Evolutionary conservation across 2,888 invertebrate species (phyloP).

Genomic region (Cantharis nigra): DNA sequence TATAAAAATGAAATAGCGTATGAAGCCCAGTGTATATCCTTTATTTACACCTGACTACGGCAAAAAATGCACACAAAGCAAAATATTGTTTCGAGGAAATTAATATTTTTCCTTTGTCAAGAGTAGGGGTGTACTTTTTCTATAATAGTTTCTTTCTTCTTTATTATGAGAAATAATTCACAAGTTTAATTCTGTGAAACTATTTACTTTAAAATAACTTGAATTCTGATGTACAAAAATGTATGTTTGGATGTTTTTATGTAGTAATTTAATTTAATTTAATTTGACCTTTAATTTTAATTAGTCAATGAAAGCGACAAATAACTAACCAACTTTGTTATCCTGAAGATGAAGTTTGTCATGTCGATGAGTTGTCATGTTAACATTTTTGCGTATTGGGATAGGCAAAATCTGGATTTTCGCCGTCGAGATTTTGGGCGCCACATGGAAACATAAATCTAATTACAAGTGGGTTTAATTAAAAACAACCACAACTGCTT

Average conservation of each 20-base stretch:
- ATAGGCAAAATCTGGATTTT: background rate
- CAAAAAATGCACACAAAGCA: background rate
- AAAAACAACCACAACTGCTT: background rate
- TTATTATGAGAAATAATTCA: too few species aligned
- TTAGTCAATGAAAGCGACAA: background rate
- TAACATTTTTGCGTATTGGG: background rate
- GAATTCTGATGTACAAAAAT: background rate
- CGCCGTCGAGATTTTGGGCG: background rate
- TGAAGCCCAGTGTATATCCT: background rate
- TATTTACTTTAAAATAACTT: background rate
- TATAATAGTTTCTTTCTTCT: too few species aligned
- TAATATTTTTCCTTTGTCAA: background rate
- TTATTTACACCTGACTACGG: background rate
- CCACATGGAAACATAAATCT: background rate
- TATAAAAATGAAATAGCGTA: background rate
- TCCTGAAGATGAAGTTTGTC: background rate
- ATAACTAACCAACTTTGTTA: background rate
- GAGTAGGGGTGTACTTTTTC: background rate
- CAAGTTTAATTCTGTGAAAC: too few species aligned
- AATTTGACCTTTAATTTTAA: background rate
- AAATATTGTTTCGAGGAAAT: background rate
- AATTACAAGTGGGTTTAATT: background rate
- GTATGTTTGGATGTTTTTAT: too few species aligned
- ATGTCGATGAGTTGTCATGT: background rate
- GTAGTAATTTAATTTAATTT: background rate